A percentile compares a stretch with the other conserved stretches of the same genome.
These are phyloP conservation scores for Epizoanthus scotinus DNA, from an alignment of 92 coral and sea anemone species.

Conservation along the genomic window DNA sequence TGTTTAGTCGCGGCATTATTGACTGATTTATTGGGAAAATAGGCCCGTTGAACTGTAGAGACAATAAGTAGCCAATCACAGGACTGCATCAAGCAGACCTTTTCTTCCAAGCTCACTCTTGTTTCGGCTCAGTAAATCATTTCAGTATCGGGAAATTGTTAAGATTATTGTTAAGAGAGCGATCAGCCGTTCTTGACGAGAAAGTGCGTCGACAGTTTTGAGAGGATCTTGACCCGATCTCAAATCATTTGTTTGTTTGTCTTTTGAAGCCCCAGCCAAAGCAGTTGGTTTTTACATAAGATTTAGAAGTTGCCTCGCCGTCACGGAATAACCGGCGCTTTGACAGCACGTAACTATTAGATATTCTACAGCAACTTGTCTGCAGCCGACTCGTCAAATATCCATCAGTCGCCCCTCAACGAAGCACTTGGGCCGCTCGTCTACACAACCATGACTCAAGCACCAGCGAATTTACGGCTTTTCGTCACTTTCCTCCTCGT, in stretches of 20 bases:
- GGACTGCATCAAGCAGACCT: slow-evolving; percentile 46
- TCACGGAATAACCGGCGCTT: background rate
- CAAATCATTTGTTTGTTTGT: slow-evolving; percentile 32
- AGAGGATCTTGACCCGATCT: slow-evolving; percentile 29
- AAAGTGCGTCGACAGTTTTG: slow-evolving; percentile 46
- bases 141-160: slow-evolving; percentile 65
- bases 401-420: background rate
- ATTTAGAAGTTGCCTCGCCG: background rate
- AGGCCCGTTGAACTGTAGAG: slow-evolving; percentile 72
- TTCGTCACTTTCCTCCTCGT: slow-evolving; percentile 12
- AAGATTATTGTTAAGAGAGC: slow-evolving; percentile 60
- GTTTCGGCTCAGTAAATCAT: slow-evolving; percentile 51
- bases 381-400: slow-evolving; percentile 16
- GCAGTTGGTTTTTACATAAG: background rate
- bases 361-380: slow-evolving; percentile 19
- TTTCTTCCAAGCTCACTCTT: slow-evolving; percentile 68
- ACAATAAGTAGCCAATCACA: slow-evolving; percentile 71
- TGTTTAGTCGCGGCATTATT: slow-evolving; percentile 71
- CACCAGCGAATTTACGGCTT: background rate
- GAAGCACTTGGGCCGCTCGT: background rate
- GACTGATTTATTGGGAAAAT: slow-evolving; percentile 72
- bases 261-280: slow-evolving; percentile 17
- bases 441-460: slow-evolving; percentile 1
- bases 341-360: slow-evolving; percentile 30
- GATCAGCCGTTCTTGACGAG: slow-evolving; percentile 46